Percentiles rank a stretch among this genome's conserved stretches.
These are phyloP conservation scores for Jaculus jaculus DNA, from an alignment of 2,113 vertebrate species.

Conservation along the genomic window DNA sequence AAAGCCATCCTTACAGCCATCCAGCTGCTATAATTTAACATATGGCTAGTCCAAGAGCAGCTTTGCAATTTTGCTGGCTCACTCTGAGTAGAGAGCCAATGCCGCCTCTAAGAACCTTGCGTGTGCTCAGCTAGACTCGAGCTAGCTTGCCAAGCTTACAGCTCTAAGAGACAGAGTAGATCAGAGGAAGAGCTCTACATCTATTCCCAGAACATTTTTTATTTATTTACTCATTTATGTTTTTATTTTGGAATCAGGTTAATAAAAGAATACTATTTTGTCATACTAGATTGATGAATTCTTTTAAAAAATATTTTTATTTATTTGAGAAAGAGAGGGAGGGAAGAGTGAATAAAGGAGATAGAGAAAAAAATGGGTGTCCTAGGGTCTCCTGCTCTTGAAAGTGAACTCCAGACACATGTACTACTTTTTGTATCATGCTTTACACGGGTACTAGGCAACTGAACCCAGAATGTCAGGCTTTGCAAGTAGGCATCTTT, in stretches of 20 bases:
- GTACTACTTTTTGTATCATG: no score
- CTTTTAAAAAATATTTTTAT: background rate
- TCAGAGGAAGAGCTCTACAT: background rate
- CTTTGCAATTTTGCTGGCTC: slow-evolving; percentile 44
- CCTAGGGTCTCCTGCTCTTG: no score
- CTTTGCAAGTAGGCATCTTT: no score
- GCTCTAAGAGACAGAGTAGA: slow-evolving; percentile 31
- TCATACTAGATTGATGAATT: background rate
- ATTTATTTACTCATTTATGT: background rate
- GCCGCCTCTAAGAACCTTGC: background rate
- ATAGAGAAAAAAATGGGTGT: no score
- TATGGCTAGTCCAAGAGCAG: slow-evolving; percentile 6
- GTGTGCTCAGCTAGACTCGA: background rate
- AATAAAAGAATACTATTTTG: slow-evolving; percentile 39
- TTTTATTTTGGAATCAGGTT: background rate
- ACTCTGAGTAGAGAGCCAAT: slow-evolving; percentile 27
- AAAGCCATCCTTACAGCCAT: slow-evolving; percentile 18
- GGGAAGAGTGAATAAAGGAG: no score
- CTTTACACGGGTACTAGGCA: no score
- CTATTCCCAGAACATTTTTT: background rate
- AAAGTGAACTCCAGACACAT: no score
- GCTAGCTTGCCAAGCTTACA: slow-evolving; percentile 36
- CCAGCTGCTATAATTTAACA: slow-evolving; percentile 5
- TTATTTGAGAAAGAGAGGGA: no score
- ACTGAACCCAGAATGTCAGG: no score